phyloP scores from a whole-genome alignment of 2,113 vertebrate genomes.

The Nanorana parkeri region DNA sequence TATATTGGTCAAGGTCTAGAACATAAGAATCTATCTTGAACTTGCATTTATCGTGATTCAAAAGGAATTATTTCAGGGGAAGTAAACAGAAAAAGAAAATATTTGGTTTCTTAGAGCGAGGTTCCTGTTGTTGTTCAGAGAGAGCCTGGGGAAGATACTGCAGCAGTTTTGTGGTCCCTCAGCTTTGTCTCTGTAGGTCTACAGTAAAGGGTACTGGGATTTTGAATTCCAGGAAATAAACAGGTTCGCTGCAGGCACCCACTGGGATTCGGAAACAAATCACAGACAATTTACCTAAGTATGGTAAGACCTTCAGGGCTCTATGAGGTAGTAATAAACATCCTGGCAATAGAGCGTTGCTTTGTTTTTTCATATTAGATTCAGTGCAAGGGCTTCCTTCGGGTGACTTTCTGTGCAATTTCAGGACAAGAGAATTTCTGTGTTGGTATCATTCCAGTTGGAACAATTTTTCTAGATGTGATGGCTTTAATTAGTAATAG shows the following conservation, averaged over 20 bases:
- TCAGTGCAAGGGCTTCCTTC: not conserved
- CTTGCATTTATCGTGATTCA: not conserved
- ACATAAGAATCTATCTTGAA: not conserved
- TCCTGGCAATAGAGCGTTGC: slow-evolving; percentile 7
- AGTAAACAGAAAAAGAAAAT: slow-evolving; percentile 12
- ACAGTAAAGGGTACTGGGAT: slow-evolving; percentile 41
- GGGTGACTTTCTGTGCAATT: not conserved
- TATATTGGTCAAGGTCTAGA: not conserved
- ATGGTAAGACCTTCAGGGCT: slow-evolving; percentile 41
- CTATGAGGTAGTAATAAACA: slow-evolving; percentile 19
- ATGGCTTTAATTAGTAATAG: not conserved
- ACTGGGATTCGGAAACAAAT: slow-evolving; percentile 38
- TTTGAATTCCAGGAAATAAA: slow-evolving; percentile 54
- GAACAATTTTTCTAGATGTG: not conserved
- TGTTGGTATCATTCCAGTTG: not conserved
- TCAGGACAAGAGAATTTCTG: not conserved
- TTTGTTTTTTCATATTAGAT: not conserved
- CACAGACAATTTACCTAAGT: slow-evolving; percentile 51
- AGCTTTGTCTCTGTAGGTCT: slow-evolving; percentile 37
- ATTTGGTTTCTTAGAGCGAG: not conserved
- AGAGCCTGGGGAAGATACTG: slow-evolving; percentile 16
- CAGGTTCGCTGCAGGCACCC: slow-evolving; percentile 30
- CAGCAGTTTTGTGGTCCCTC: slow-evolving; percentile 10
- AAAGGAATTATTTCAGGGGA: slow-evolving; percentile 7
- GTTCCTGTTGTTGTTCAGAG: slow-evolving; percentile 33